phyloP scores from a whole-genome alignment of 2,888 invertebrate species.

The Digitonthophagus gazella region DNA sequence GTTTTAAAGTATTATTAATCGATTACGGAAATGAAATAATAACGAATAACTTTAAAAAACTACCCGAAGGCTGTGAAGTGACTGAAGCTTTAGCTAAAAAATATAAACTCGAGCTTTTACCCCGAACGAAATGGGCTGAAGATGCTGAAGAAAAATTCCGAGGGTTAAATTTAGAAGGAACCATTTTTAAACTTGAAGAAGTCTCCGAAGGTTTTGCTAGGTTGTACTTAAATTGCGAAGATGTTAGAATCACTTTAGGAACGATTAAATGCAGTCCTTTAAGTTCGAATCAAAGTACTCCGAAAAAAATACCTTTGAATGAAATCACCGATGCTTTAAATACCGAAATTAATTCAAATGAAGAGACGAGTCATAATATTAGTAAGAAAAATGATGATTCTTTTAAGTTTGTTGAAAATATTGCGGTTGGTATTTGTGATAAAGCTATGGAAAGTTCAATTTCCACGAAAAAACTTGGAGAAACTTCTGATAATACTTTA shows the following conservation, averaged over 20 bases:
- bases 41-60: slow-evolving; percentile 54
- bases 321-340: neutral
- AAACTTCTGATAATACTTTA: no score
- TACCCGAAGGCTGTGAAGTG: slow-evolving; percentile 52
- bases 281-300: slow-evolving; percentile 32
- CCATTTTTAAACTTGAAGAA: slow-evolving; percentile 43
- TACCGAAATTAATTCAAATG: neutral
- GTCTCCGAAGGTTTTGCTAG: slow-evolving; percentile 38
- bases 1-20: slow-evolving; percentile 58
- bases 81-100: slow-evolving; percentile 56
- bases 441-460: no score
- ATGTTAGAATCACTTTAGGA: slow-evolving; percentile 41
- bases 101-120: slow-evolving; percentile 53
- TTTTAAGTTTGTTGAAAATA: no score
- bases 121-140: slow-evolving; percentile 50
- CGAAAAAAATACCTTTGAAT: no score
- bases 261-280: slow-evolving; percentile 29
- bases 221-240: slow-evolving; percentile 41
- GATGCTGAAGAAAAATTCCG: slow-evolving; percentile 46
- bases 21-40: slow-evolving; percentile 63
- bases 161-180: slow-evolving; percentile 46
- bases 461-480: no score
- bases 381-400: no score
- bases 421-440: no score
- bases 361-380: no score